phyloP scores from a whole-genome alignment of 2,888 invertebrate species.

The Mechanitis messenoides region DNA sequence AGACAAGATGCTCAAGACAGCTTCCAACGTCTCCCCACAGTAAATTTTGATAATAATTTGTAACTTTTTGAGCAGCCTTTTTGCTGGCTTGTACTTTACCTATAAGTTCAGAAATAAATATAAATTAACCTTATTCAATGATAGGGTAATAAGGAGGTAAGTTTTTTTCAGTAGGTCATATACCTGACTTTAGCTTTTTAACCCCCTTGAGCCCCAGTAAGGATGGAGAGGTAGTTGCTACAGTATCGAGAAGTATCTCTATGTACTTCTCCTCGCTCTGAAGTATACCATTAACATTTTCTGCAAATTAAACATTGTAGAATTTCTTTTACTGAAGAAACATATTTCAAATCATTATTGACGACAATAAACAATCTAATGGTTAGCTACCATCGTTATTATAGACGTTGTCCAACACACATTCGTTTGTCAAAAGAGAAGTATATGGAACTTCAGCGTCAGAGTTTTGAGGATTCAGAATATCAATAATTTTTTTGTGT shows the following conservation, averaged over 20 bases:
- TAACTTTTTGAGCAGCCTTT: constrained; percentile 78
- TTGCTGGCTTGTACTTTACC: constrained; percentile 77
- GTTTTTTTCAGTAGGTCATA: too few relatives aligned
- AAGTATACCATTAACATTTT: constrained; percentile 80
- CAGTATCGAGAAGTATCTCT: constrained; percentile 76
- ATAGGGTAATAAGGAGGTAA: too few relatives aligned
- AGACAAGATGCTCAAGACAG: constrained; percentile 85
- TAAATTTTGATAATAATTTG: constrained; percentile 83
- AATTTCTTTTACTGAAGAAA: not conserved
- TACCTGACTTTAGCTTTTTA: constrained; percentile 75
- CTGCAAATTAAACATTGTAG: constrained; percentile 42
- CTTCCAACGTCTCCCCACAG: constrained; percentile 89
- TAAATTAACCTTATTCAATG: not conserved
- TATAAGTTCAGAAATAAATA: constrained; percentile 40
- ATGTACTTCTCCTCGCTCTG: constrained; percentile 82
- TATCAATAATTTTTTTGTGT: constrained; percentile 50
- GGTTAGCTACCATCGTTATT: constrained; percentile 54
- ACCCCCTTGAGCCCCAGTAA: constrained; percentile 79
- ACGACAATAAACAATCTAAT: constrained; percentile 22
- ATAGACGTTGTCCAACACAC: constrained; percentile 57
- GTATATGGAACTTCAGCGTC: constrained; percentile 67
- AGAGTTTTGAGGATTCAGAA: constrained; percentile 55
- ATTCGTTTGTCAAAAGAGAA: constrained; percentile 60
- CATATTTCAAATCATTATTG: constrained; percentile 10
- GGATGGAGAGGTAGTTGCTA: constrained; percentile 75